Base-by-base conservation (phyloP, 1,140 invertebrate genomes). In the Helicorthomorpha holstii region DNA sequence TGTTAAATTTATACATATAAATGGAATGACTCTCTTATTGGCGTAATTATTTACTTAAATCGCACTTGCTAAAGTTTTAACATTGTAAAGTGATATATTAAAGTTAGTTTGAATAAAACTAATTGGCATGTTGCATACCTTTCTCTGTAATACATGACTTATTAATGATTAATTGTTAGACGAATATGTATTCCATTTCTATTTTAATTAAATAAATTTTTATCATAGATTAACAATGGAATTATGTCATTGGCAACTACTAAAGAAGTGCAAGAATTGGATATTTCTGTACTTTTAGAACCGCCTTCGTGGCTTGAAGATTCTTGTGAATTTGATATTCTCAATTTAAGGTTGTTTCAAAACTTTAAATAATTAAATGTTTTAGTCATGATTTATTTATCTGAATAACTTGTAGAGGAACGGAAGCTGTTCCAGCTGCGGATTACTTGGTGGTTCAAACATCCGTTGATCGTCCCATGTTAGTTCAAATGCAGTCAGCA, bases 181-280 rank as follows among this genome's bases (percentile, higher is more conserved):
- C n/a, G n/a, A n/a, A n/a, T n/a, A n/a, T n/a, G n/a, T n/a, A n/a
- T n/a, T n/a, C n/a, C n/a, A n/a, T n/a, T n/a, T n/a, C n/a, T n/a
- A n/a, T n/a, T n/a, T n/a, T n/a, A n/a, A n/a, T n/a, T n/a, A n/a
- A n/a, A n/a, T n/a, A 7, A 34, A 34, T 34, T 57, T 58, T 29
- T 51, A n/a, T 54, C 54, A 24, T 49, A 42, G 45, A 26, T 52
- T 22, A 14, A 48, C 64, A 61, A 51, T 60, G 85, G 81, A 27
- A 70, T 86, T 52, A 79, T 98, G 58, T 85, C 91, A 3, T 70
- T 98, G 55, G 85, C 92, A 14, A 98, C 92, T 54, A 89, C 89
- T 1, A 80, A 92, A 53, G 94, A 99, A 72, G 80, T 98, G 14
- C 90, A 98, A 69, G 94, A 99, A 71, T 82, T 99, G 73, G 91